Percentiles rank a stretch among this genome's conserved stretches.
phyloP scores from a whole-genome alignment of 1,140 invertebrate species.

The Drosophila chauvacae region DNA sequence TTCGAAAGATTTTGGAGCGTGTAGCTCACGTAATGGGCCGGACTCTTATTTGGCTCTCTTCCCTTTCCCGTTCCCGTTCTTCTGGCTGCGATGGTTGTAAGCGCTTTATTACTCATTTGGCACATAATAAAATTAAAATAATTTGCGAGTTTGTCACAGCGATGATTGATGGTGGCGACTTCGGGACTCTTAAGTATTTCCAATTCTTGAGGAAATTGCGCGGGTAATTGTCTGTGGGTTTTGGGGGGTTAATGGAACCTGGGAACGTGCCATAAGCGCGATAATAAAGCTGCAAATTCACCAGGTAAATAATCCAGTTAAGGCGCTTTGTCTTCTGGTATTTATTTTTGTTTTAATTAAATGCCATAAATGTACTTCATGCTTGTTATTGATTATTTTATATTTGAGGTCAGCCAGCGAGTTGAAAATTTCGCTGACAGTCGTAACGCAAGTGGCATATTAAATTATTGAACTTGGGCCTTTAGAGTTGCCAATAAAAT shows the following conservation, averaged over 20 bases:
- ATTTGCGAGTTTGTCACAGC: constrained; percentile 54
- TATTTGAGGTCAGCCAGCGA: constrained; percentile 16
- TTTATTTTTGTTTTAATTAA: constrained; percentile 21
- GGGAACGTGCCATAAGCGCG: constrained; percentile 27
- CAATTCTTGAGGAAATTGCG: constrained; percentile 39
- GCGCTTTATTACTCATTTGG: constrained; percentile 58
- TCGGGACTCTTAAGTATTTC: constrained; percentile 17
- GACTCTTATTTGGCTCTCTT: constrained; percentile 44
- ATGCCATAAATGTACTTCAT: constrained; percentile 16
- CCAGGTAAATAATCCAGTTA: constrained; percentile 19
- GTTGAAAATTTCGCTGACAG: constrained; percentile 30
- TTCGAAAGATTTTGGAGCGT: constrained; percentile 61
- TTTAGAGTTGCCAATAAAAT: constrained; percentile 58
- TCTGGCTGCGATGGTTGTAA: constrained; percentile 16
- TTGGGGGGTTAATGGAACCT: constrained; percentile 38
- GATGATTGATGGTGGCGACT: constrained; percentile 63
- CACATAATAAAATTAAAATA: constrained; percentile 60
- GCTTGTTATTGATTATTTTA: constrained; percentile 30
- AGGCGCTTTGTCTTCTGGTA: constrained; percentile 11
- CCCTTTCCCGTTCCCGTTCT: constrained; percentile 10
- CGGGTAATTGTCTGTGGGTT: constrained; percentile 34
- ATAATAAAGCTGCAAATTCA: neutral
- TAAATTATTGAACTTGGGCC: constrained; percentile 52
- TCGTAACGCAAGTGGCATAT: constrained; percentile 54
- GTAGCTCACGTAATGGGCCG: constrained; percentile 62